These are phyloP conservation scores for Stegodyphus dumicola DNA, from an alignment of 1,140 invertebrate genomes.

Conservation along the genomic window DNA sequence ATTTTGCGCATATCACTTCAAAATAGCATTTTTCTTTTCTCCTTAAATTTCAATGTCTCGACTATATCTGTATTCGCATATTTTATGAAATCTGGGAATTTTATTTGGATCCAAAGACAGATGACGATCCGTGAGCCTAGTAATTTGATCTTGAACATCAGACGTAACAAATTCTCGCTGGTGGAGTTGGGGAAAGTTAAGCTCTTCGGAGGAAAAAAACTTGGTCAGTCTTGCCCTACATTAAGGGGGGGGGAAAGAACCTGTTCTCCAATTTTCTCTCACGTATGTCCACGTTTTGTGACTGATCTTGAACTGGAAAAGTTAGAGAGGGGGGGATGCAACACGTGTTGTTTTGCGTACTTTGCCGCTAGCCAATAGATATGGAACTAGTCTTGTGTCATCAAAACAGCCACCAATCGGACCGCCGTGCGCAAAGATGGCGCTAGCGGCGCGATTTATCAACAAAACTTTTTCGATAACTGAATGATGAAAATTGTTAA, in stretches of 20 bases:
- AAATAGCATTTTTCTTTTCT: no score
- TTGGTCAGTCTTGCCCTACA: not conserved
- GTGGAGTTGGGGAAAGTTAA: not conserved
- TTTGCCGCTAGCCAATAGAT: slow-evolving; percentile 13
- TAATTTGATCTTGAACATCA: no score
- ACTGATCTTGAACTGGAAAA: slow-evolving; percentile 36
- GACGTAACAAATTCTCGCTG: no score
- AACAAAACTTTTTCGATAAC: slow-evolving; percentile 37
- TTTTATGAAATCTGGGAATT: no score
- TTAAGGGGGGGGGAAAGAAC: slow-evolving; percentile 6
- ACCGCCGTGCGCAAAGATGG: slow-evolving; percentile 27
- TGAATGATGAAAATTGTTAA: slow-evolving; percentile 18
- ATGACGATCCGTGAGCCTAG: no score
- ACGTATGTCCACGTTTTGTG: slow-evolving; percentile 9
- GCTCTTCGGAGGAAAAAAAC: not conserved
- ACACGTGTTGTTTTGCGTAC: slow-evolving; percentile 19
- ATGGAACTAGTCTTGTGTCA: not conserved
- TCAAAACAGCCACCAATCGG: slow-evolving; percentile 20
- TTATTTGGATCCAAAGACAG: no score
- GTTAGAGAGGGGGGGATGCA: not conserved
- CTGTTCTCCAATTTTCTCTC: slow-evolving; percentile 22
- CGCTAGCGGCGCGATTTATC: slow-evolving; percentile 51
- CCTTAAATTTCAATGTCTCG: no score
- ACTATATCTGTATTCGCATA: no score
- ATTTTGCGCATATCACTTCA: no score